phyloP scores from a whole-genome alignment of 2,113 vertebrate genomes.

The Talpa occidentalis region DNA sequence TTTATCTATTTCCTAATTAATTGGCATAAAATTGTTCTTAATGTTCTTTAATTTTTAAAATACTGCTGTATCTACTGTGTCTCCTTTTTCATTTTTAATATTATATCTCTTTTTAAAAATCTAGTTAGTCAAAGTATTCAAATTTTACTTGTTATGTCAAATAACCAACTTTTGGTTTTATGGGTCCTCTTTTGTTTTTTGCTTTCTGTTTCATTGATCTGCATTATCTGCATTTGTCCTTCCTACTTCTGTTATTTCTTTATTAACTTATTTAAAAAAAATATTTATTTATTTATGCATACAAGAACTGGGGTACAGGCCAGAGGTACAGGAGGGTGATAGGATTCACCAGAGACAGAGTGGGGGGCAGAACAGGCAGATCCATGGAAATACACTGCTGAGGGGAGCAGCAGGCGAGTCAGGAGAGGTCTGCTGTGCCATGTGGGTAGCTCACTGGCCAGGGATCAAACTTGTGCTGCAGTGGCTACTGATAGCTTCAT shows the following conservation, averaged over 20 bases:
- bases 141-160: constrained; percentile 9
- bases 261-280: no score
- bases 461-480: no score
- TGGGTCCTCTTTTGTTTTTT: neutral
- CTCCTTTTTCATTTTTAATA: neutral
- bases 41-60: constrained; percentile 24
- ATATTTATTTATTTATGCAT: no score
- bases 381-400: no score
- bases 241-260: neutral
- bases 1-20: neutral
- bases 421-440: no score
- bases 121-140: neutral
- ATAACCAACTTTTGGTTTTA: neutral
- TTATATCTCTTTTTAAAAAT: neutral
- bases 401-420: no score
- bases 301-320: no score
- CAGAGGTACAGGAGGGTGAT: no score
- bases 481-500: no score
- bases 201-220: neutral
- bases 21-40: neutral
- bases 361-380: no score
- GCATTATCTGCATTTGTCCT: neutral
- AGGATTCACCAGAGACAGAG: no score
- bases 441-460: no score
- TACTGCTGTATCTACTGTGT: neutral